Conservation (phyloP, 2,797 vertebrate species). For the Pyrocephalus nanus region DNA sequence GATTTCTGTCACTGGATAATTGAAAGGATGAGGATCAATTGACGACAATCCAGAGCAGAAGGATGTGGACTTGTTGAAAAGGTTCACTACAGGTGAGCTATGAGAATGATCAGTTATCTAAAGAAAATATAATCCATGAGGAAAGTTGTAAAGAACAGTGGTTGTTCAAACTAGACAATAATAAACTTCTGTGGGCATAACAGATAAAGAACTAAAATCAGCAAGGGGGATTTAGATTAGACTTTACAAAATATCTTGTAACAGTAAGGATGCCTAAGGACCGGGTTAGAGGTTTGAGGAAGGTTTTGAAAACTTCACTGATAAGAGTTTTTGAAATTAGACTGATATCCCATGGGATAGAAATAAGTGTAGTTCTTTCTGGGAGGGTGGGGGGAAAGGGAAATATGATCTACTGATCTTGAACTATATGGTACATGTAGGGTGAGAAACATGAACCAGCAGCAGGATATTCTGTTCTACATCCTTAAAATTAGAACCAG, state of each 20-base stretch:
- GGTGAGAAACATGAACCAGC: neutral
- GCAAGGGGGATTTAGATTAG: neutral
- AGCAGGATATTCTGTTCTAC: neutral
- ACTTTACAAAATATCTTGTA: neutral
- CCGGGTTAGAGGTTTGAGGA: neutral
- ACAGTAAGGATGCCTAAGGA: neutral
- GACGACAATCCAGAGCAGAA: neutral
- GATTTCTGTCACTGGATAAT: conserved; percentile 25
- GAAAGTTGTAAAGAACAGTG: neutral
- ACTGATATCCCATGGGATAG: neutral
- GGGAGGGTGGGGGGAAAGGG: neutral
- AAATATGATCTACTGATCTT: neutral
- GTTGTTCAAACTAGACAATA: conserved; percentile 1
- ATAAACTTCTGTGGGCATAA: neutral
- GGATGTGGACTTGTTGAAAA: neutral
- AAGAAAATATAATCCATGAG: neutral
- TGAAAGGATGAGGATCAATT: conserved; percentile 14
- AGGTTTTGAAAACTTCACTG: neutral
- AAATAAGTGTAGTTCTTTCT: neutral
- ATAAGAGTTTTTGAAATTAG: neutral
- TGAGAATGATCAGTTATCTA: neutral
- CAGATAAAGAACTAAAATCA: conserved; percentile 21
- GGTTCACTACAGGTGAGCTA: conserved; percentile 2
- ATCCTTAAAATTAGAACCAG: neutral
- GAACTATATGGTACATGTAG: neutral